Evolutionary conservation across 2,113 vertebrate species (phyloP).

Genomic region (Triplophysa dalaica): DNA sequence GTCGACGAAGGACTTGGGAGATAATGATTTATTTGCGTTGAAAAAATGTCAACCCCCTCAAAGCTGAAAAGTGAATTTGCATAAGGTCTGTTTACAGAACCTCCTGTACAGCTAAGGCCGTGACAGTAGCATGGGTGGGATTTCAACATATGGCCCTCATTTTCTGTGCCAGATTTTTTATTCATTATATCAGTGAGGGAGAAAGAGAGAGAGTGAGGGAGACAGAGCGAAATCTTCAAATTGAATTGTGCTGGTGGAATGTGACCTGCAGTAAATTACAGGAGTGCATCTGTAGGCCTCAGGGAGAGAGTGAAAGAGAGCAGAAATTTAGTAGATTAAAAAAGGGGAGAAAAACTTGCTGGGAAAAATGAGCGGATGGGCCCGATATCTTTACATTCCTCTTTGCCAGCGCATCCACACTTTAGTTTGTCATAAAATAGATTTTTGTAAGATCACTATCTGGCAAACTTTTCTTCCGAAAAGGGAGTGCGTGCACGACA

Average conservation of each 20-base stretch:
- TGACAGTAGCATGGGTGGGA: slow-evolving; percentile 64
- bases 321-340: slow-evolving; percentile 47
- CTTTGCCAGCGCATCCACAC: slow-evolving; percentile 6
- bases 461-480: slow-evolving; percentile 49
- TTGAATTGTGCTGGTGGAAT: slow-evolving; percentile 66
- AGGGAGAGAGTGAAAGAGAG: slow-evolving; percentile 45
- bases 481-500: slow-evolving; percentile 42
- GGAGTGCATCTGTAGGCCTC: slow-evolving; percentile 47
- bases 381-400: slow-evolving; percentile 41
- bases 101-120: slow-evolving; percentile 55
- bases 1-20: slow-evolving; percentile 12
- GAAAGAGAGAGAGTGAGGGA: slow-evolving; percentile 30
- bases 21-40: slow-evolving; percentile 52
- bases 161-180: slow-evolving; percentile 65
- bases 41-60: slow-evolving; percentile 46
- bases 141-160: slow-evolving; percentile 68
- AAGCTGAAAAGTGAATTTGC: slow-evolving; percentile 53
- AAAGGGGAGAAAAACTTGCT: slow-evolving; percentile 37
- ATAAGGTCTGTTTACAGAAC: slow-evolving; percentile 63
- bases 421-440: slow-evolving; percentile 11
- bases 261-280: slow-evolving; percentile 59
- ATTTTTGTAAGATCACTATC: slow-evolving; percentile 30
- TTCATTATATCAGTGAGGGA: slow-evolving; percentile 59
- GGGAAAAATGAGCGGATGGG: slow-evolving; percentile 24
- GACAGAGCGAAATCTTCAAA: slow-evolving; percentile 51